A percentile compares a stretch with the other conserved stretches of the same genome.
These are phyloP conservation scores for Odontomyia ornata DNA, from an alignment of 2,888 invertebrate genomes.

Conservation along the genomic window DNA sequence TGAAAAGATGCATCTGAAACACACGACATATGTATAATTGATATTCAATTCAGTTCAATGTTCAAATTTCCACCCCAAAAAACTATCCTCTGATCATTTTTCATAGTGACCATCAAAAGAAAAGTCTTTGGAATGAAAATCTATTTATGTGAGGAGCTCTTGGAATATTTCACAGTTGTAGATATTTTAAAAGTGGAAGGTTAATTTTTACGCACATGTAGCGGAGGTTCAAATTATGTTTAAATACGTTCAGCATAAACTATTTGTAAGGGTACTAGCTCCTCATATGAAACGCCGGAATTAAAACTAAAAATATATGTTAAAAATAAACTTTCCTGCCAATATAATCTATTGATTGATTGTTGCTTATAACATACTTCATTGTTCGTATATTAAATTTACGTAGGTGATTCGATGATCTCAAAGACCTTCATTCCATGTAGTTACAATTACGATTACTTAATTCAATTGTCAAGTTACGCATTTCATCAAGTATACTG, in stretches of 20 bases:
- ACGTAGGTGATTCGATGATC: constrained; percentile 14
- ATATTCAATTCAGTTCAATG: no score
- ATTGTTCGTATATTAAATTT: neutral
- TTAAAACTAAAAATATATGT: neutral
- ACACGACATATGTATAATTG: no score
- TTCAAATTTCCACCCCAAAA: neutral
- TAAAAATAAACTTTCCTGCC: constrained; percentile 8
- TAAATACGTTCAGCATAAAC: neutral
- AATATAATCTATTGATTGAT: neutral
- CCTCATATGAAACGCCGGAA: neutral
- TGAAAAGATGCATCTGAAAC: no score
- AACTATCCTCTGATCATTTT: neutral
- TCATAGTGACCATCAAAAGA: constrained; percentile 23
- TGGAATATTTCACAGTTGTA: constrained; percentile 21
- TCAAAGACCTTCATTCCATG: constrained; percentile 33
- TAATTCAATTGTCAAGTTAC: constrained; percentile 41
- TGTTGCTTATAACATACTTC: neutral
- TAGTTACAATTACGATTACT: constrained; percentile 32
- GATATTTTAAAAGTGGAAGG: constrained; percentile 5
- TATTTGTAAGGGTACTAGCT: neutral
- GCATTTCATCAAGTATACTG: neutral
- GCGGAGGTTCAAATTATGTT: neutral
- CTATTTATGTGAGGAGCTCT: constrained; percentile 28
- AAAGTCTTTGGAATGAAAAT: constrained; percentile 20
- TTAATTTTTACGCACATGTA: neutral